Evolutionary conservation across 2,888 invertebrate genomes (phyloP).

Genomic region (Agriopis marginaria): DNA sequence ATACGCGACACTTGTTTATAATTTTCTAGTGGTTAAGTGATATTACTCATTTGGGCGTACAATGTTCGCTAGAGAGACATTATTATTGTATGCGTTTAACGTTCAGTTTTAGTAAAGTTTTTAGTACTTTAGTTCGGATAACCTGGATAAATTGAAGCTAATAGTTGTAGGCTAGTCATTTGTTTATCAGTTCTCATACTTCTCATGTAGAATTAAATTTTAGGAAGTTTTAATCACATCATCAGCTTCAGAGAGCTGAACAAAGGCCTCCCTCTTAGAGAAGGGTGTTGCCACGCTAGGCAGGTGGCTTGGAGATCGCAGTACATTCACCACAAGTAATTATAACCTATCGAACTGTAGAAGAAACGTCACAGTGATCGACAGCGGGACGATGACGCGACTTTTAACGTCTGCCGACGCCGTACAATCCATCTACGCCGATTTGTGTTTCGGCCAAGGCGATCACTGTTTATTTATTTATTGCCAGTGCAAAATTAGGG

Average conservation of each 20-base stretch:
- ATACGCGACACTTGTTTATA: slow-evolving; percentile 76
- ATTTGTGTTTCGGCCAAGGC: too few species aligned
- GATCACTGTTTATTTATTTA: too few species aligned
- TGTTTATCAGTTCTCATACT: not conserved
- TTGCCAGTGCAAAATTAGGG: too few species aligned
- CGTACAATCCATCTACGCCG: too few species aligned
- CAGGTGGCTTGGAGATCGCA: too few species aligned
- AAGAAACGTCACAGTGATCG: too few species aligned
- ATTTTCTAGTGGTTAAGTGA: slow-evolving; percentile 77
- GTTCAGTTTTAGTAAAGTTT: slow-evolving; percentile 26
- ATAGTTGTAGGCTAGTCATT: slow-evolving; percentile 21
- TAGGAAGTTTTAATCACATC: not conserved
- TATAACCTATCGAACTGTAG: too few species aligned
- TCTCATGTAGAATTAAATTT: not conserved
- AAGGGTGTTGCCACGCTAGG: too few species aligned
- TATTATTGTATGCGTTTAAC: slow-evolving; percentile 46
- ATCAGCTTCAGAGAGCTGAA: too few species aligned
- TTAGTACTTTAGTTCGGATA: slow-evolving; percentile 31
- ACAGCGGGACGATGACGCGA: not conserved
- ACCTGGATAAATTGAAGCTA: slow-evolving; percentile 24
- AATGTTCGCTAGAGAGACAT: slow-evolving; percentile 50
- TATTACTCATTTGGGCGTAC: slow-evolving; percentile 64
- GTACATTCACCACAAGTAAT: too few species aligned
- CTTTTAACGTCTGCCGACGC: not conserved
- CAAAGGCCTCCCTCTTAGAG: too few species aligned